These are phyloP conservation scores for Drosophila monieri DNA, from an alignment of 2,888 invertebrate genomes.

Conservation along the genomic window DNA sequence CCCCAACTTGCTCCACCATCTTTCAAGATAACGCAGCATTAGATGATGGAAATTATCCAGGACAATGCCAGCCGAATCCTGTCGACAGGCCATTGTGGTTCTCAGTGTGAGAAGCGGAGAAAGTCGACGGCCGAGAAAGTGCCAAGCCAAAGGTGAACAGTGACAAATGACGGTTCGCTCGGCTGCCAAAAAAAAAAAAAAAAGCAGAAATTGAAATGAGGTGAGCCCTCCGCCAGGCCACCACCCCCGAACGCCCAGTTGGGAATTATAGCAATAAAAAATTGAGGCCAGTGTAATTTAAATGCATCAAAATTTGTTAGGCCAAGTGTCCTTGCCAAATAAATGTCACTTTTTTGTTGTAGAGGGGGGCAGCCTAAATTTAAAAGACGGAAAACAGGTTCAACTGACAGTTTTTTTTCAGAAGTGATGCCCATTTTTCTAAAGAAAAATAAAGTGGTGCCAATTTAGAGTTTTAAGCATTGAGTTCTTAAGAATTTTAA, in stretches of 20 bases:
- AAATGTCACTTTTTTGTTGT: neutral
- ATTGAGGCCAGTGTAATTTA: constrained; percentile 3
- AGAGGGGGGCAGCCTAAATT: too few relatives aligned
- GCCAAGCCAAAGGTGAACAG: constrained; percentile 28
- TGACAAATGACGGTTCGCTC: constrained; percentile 35
- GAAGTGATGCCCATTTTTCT: too few relatives aligned
- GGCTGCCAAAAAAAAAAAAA: constrained; percentile 4
- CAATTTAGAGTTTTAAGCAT: too few relatives aligned
- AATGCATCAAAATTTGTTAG: constrained; percentile 1
- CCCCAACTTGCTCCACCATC: constrained; percentile 6
- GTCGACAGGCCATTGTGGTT: constrained; percentile 36
- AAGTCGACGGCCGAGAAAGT: neutral
- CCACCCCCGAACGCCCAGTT: neutral
- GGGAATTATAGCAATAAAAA: constrained; percentile 23
- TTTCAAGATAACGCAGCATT: constrained; percentile 42
- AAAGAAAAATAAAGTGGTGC: too few relatives aligned
- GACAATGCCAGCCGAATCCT: constrained; percentile 35
- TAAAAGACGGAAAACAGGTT: too few relatives aligned
- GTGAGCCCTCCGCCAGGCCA: neutral
- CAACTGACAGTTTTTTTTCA: too few relatives aligned
- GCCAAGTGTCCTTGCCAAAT: neutral
- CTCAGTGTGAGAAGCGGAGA: neutral
- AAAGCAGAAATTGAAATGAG: constrained; percentile 24
- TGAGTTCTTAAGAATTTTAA: too few relatives aligned
- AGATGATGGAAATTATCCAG: constrained; percentile 50